Evolutionary conservation across 1,140 invertebrate species (phyloP).

Genomic region (Gerris buenoi): DNA sequence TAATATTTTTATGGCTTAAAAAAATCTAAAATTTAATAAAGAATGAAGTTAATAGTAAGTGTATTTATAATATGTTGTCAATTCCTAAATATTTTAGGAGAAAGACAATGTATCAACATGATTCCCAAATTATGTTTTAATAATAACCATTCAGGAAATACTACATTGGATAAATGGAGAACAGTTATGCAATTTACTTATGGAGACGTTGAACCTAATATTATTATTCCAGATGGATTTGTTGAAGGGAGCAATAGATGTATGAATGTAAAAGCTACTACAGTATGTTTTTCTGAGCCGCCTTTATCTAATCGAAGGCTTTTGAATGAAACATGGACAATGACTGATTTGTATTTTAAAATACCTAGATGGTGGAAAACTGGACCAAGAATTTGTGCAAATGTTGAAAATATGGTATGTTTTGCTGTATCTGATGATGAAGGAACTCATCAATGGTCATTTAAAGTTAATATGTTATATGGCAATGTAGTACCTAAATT

Average conservation of each 20-base stretch:
- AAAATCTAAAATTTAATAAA: background rate
- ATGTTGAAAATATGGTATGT: background rate
- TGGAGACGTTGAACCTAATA: background rate
- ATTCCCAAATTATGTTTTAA: background rate
- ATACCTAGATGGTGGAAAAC: background rate
- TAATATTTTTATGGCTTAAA: background rate
- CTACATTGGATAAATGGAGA: background rate
- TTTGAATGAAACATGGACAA: background rate
- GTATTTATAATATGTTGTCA: background rate
- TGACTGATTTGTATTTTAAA: background rate
- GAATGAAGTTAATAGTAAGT: background rate
- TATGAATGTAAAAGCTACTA: background rate
- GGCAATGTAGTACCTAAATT: no score
- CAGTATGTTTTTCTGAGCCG: background rate
- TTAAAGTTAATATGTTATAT: no score
- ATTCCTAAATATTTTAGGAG: background rate
- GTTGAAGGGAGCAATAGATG: background rate
- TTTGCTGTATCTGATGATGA: no score
- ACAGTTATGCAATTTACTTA: background rate
- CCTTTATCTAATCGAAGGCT: background rate
- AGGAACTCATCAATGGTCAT: no score
- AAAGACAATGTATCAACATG: background rate
- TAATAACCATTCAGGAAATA: background rate
- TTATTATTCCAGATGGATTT: background rate
- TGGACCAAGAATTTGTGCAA: background rate